Evolutionary conservation across 92 coral and sea anemone species (phyloP), one percentile per base, ranked within the genome.

Genomic region (Zoanthus sansibaricus): DNA sequence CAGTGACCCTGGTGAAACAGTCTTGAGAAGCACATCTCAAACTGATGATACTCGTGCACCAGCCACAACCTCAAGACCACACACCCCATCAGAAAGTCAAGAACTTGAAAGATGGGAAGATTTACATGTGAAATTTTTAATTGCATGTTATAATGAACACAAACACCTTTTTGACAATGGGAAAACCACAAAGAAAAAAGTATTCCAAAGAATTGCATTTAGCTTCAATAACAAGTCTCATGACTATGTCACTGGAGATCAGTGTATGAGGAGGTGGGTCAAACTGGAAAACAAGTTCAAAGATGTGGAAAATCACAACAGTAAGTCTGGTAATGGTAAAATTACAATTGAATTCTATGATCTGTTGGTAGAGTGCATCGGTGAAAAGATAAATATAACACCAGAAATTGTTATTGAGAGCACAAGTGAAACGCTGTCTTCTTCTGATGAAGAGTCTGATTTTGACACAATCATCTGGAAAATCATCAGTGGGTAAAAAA

Each of bases 41-140:
- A 74, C 58, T 16, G 78, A 74, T 74, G 37, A 74, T 74, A 74
- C 18, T 74, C 78, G 46, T 30, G 11, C 78, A 74, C 78, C 51
- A 62, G 30, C 75, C 75, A 70, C 76, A 72, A 33, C 42, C 76
- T 72, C 76, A 30, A 44, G 76, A 48, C 76, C 76, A 32, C 44
- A 42, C 46, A 72, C 76, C 42, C 76, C 88, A 84, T 72, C 56
- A 54, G 69, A 6, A 15, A 16, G 74, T 54, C 72, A 11, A 33
- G 76, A 77, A 66, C 76, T 87, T 76, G 86, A 88, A 51, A 75
- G 91, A 48, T 85, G 89, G 92, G 89, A 86, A 37, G 92, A 89
- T 48, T 48, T 49, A 10, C 82, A 89, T 45, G 86, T 85, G 15
- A 30, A 54, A 48, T 58, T 84, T 16, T 44, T 85, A 17, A 84